A percentile compares a stretch with the other conserved stretches of the same genome.
Conservation (phyloP, 2,888 invertebrate genomes). For the Drosophila subquinaria region DNA sequence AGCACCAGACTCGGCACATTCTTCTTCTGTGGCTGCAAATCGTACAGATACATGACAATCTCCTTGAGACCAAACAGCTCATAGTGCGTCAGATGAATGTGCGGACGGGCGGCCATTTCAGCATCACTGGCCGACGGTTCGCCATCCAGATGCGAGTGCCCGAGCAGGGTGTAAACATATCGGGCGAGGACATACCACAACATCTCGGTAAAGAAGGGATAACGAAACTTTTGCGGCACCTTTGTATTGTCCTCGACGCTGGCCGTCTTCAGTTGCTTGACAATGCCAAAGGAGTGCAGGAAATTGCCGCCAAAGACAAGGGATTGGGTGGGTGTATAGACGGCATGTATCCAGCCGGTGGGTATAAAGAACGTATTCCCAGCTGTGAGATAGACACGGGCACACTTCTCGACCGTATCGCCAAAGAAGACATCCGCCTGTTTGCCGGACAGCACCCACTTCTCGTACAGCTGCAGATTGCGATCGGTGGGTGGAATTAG, state of each 20-base stretch:
- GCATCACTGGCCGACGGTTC: constrained; percentile 82
- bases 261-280: constrained; percentile 97
- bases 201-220: constrained; percentile 99
- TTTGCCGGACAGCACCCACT: constrained; percentile 98
- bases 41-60: constrained; percentile 96
- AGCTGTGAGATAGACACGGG: constrained; percentile 91
- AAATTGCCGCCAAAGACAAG: constrained; percentile 99
- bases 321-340: constrained; percentile 98
- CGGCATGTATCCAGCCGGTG: constrained; percentile 99
- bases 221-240: constrained; percentile 98
- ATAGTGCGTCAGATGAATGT: constrained; percentile 92
- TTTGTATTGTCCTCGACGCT: constrained; percentile 98
- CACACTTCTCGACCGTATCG: constrained; percentile 97
- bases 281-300: constrained; percentile 97
- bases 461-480: constrained; percentile 95
- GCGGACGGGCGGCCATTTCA: constrained; percentile 85
- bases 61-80: constrained; percentile 94
- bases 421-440: constrained; percentile 98
- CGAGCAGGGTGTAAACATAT: constrained; percentile 94
- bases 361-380: constrained; percentile 98
- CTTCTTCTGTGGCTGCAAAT: constrained; percentile 94
- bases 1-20: constrained; percentile 95
- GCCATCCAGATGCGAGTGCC: constrained; percentile 91
- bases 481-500: constrained; percentile 98
- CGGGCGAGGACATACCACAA: constrained; percentile 98